Evolutionary conservation across 2,797 vertebrate genomes (phyloP).

Genomic region (Tangara arthus): DNA sequence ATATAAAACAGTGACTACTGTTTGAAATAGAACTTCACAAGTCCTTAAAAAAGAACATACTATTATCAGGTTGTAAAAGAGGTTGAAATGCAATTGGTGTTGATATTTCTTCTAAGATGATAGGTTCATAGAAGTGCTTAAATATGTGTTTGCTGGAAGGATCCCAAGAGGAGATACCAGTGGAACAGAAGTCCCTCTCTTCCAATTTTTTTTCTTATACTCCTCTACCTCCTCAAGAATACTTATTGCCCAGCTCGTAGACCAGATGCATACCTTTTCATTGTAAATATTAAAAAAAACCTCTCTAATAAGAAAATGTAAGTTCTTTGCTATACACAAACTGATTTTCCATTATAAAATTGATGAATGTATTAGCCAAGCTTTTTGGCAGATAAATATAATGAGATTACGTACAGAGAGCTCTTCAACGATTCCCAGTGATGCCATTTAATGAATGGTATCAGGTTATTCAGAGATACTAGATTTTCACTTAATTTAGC

Average conservation of each 20-base stretch:
- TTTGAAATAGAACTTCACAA: neutral
- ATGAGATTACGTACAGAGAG: neutral
- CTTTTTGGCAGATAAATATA: neutral
- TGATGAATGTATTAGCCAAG: neutral
- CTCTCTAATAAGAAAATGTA: neutral
- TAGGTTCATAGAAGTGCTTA: neutral
- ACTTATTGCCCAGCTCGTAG: neutral
- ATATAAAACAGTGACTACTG: neutral
- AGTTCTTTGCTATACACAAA: neutral
- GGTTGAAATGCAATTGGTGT: neutral
- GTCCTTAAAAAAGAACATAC: neutral
- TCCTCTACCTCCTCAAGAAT: neutral
- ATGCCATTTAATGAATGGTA: neutral
- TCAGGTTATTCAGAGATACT: neutral
- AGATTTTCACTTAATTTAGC: neutral
- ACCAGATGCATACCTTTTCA: neutral
- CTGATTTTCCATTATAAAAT: neutral
- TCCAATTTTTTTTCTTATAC: neutral
- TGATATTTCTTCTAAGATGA: neutral
- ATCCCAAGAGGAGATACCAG: neutral
- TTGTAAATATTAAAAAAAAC: neutral
- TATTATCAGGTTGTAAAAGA: conserved; percentile 41
- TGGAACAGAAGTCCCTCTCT: neutral
- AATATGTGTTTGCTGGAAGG: conserved; percentile 2
- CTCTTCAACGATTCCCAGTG: neutral